A percentile compares a stretch with the other conserved stretches of the same genome.
Evolutionary conservation across 2,888 invertebrate genomes (phyloP).

Genomic region (Tiphia femorata): DNA sequence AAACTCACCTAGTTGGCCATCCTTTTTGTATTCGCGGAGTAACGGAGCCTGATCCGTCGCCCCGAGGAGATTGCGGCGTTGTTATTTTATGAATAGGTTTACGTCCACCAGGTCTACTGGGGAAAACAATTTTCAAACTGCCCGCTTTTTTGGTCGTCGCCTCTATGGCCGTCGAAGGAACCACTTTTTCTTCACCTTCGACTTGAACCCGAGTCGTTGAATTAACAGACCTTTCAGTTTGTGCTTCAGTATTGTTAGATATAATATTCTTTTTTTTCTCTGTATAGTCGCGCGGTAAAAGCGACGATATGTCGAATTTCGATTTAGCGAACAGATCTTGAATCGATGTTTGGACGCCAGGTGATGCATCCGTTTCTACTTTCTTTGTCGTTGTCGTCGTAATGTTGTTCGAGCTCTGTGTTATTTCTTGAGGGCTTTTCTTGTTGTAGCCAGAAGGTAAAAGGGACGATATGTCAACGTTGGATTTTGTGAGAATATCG

Average conservation of each 20-base stretch:
- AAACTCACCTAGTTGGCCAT: constrained; percentile 80
- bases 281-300: constrained; percentile 74
- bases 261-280: constrained; percentile 52
- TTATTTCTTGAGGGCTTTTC: constrained; percentile 23
- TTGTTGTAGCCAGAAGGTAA: constrained; percentile 76
- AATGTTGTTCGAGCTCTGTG: not conserved
- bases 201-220: no score
- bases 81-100: constrained; percentile 74
- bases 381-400: not conserved
- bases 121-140: constrained; percentile 81
- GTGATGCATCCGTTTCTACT: no score
- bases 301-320: constrained; percentile 66
- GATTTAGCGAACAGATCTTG: constrained; percentile 62
- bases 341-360: constrained; percentile 58
- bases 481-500: constrained; percentile 61
- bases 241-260: not conserved
- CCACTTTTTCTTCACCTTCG: no score
- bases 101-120: constrained; percentile 80
- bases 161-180: constrained; percentile 62
- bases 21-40: constrained; percentile 84
- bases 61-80: constrained; percentile 70
- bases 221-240: not conserved
- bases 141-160: constrained; percentile 64
- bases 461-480: constrained; percentile 72
- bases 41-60: constrained; percentile 70